Evolutionary conservation across 2,888 invertebrate species (phyloP).

Genomic region (Clostera curtula): DNA sequence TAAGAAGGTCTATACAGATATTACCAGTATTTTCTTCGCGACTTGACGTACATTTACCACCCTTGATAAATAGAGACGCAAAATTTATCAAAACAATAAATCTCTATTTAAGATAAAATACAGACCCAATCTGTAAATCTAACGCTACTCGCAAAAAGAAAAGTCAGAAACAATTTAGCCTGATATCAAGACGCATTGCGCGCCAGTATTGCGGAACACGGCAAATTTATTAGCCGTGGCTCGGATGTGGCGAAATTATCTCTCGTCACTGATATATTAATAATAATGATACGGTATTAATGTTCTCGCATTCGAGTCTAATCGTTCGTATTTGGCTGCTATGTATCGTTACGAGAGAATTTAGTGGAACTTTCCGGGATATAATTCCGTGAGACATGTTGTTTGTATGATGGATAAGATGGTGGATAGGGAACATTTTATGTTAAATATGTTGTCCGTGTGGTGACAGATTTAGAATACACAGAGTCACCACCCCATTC

Average conservation of each 20-base stretch:
- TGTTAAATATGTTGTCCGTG: too few relatives aligned
- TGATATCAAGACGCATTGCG: slow-evolving; percentile 22
- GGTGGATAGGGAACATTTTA: too few relatives aligned
- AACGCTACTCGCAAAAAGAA: slow-evolving; percentile 3
- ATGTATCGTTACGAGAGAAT: slow-evolving; percentile 21
- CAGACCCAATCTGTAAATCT: slow-evolving; percentile 8
- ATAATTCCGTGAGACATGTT: background rate
- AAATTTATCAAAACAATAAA: slow-evolving; percentile 4
- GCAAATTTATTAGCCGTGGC: slow-evolving; percentile 30
- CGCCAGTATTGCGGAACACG: slow-evolving; percentile 22
- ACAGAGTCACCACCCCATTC: too few relatives aligned
- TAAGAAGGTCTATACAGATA: too few relatives aligned
- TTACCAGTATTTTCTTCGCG: too few relatives aligned
- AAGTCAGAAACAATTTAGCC: slow-evolving; percentile 13
- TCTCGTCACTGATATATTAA: slow-evolving; percentile 46
- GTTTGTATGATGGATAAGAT: slow-evolving; percentile 11
- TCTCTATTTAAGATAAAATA: slow-evolving; percentile 2
- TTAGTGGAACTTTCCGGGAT: background rate
- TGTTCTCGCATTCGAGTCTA: slow-evolving; percentile 38
- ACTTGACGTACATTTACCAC: too few relatives aligned
- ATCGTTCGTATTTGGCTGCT: slow-evolving; percentile 34
- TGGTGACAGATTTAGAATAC: too few relatives aligned
- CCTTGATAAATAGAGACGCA: too few relatives aligned
- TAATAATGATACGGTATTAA: slow-evolving; percentile 50
- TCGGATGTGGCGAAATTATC: slow-evolving; percentile 32